A percentile compares a stretch with the other conserved stretches of the same genome.
Evolutionary conservation across 1,140 invertebrate species (phyloP).

Genomic region (Stegodyphus dumicola): DNA sequence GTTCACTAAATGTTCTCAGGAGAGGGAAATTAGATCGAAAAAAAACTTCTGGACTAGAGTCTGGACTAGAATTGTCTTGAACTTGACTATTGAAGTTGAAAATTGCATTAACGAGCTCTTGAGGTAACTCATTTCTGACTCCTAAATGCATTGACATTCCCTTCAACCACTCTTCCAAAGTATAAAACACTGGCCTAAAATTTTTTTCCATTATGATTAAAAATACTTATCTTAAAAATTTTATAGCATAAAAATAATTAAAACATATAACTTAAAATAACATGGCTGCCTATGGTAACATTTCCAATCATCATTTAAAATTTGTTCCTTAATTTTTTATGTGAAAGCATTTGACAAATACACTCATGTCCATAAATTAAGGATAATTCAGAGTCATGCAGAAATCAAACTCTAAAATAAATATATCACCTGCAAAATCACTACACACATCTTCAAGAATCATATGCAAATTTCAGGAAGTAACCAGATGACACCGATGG

Average conservation of each 20-base stretch:
- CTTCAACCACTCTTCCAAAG: slow-evolving; percentile 84
- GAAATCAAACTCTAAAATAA: too few species aligned
- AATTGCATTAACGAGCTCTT: slow-evolving; percentile 79
- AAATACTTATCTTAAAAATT: neutral
- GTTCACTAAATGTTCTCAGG: slow-evolving; percentile 70
- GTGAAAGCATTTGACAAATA: neutral
- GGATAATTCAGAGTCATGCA: too few species aligned
- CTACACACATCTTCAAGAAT: too few species aligned
- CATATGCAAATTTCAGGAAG: too few species aligned
- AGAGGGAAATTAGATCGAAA: slow-evolving; percentile 64
- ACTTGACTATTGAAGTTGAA: slow-evolving; percentile 73
- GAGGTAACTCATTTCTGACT: slow-evolving; percentile 74
- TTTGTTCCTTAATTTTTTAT: neutral
- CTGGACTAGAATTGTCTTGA: slow-evolving; percentile 66
- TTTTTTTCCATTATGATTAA: slow-evolving; percentile 15
- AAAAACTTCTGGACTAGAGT: slow-evolving; percentile 73
- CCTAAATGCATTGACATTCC: slow-evolving; percentile 78
- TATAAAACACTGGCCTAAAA: slow-evolving; percentile 83
- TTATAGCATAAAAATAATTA: neutral
- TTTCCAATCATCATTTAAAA: neutral
- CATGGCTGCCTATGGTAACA: neutral
- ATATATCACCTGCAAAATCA: too few species aligned
- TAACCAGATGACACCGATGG: too few species aligned
- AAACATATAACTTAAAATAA: neutral
- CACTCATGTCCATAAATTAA: too few species aligned